Evolutionary conservation across 2,797 vertebrate species (phyloP).

Genomic region (Microtus obscurus): DNA sequence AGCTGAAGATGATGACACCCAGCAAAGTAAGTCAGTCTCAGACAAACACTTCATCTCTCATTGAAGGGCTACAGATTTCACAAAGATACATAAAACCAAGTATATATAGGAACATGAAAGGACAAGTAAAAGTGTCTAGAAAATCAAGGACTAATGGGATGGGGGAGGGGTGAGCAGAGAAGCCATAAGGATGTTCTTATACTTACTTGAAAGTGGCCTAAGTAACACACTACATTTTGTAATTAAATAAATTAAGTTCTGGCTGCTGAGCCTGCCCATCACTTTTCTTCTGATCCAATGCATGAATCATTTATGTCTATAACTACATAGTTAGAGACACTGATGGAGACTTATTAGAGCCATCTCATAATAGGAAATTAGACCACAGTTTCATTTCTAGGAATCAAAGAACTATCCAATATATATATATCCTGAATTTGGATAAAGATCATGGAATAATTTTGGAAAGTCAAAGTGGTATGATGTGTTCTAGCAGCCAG

Average conservation of each 20-base stretch:
- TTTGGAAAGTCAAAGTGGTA: slow-evolving; percentile 27
- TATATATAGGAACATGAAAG: not conserved
- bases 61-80: not conserved
- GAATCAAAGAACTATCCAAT: not conserved
- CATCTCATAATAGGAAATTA: slow-evolving; percentile 44
- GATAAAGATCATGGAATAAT: not conserved
- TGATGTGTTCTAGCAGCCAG: not conserved
- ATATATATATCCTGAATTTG: not conserved
- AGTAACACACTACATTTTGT: not conserved
- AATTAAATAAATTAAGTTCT: not conserved
- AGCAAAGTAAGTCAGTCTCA: not conserved
- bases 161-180: not conserved
- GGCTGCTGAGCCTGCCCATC: not conserved
- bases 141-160: not conserved
- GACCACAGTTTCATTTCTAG: slow-evolving; percentile 1
- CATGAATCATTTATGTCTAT: not conserved
- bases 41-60: not conserved
- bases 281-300: slow-evolving; percentile 2
- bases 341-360: slow-evolving; percentile 3
- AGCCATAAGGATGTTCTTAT: not conserved
- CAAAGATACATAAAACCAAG: not conserved
- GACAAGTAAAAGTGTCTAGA: not conserved
- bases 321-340: not conserved
- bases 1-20: not conserved
- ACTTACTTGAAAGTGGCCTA: not conserved